Evolutionary conservation across 1,140 invertebrate genomes (phyloP), one percentile per base, ranked within the genome.

Genomic region (Olivierus martensii): DNA sequence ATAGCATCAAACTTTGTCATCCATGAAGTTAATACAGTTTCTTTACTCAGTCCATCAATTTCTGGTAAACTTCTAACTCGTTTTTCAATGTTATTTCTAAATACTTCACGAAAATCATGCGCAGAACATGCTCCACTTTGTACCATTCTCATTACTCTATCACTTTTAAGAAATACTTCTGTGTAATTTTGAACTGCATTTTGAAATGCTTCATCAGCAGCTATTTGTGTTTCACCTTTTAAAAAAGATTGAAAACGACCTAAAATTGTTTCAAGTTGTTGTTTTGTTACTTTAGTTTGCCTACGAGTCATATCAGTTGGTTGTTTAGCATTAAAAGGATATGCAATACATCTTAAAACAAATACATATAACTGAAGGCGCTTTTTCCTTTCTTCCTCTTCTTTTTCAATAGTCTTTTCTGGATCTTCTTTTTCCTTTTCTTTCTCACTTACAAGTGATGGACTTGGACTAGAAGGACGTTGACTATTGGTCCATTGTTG

Each of bases 1-100:
- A 99, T 98, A 68, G 90, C 90, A 75, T 99, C 96, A 71, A 97
- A 98, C 75, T 99, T 99, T 36, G 91, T 89, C 80, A 99, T 86
- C 95, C 95, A 99, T 46, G 93, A 96, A 47, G 90, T 94, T 61
- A 98, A 74, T 19, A 99, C 93, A 46, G 94, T 97, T 73, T 99
- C 95, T 77, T 99, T 99, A 72, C 91, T 97, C 57, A 99, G 73
- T 53, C 95, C 95, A 73, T 99, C 94, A 66, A 98, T 97, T 78
- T 99, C 94, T 58, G 95, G 94, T 64, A 99, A 78, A 66, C 89
- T 94, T 71, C 85, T 81, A 65, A 97, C 89, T 71, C 91, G 76
- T 72, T 96, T 96, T 69, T 96, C 90, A 63, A 96, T 92, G 69
- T 96, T 95, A 68, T 91, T 93, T 68, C 87, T 84, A 73, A 97